phyloP scores from a whole-genome alignment of 2,113 vertebrate genomes.

The Talpa occidentalis region DNA sequence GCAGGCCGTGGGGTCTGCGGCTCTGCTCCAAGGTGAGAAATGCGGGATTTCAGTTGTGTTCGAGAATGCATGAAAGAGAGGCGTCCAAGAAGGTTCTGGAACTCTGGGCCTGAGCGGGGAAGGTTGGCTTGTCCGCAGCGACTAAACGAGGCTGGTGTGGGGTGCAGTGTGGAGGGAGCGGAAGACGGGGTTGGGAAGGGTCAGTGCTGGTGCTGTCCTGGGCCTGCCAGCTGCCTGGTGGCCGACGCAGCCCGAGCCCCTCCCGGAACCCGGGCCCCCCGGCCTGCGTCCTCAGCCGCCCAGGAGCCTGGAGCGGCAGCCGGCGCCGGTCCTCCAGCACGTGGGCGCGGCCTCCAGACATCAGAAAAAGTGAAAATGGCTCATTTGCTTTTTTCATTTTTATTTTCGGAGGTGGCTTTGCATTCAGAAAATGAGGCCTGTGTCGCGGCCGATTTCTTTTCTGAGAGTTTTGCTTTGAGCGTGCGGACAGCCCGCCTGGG shows the following conservation, averaged over 20 bases:
- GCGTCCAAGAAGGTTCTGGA: background rate
- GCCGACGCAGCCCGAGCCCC: background rate
- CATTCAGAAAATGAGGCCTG: background rate
- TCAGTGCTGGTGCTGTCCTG: rapidly evolving
- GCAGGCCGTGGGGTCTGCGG: rapidly evolving
- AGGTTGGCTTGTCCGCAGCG: background rate
- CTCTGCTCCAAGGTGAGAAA: background rate
- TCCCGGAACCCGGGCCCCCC: rapidly evolving
- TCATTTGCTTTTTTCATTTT: constrained; percentile 48
- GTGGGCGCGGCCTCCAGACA: background rate
- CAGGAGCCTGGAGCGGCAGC: no score
- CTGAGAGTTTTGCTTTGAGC: background rate
- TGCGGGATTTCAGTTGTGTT: rapidly evolving
- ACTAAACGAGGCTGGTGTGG: background rate
- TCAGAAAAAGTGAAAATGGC: constrained; percentile 58
- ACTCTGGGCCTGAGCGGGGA: background rate
- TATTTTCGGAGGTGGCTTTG: background rate
- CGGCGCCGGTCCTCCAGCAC: rapidly evolving
- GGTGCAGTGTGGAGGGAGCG: rapidly evolving
- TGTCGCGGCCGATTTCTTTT: background rate
- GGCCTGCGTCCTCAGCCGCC: background rate
- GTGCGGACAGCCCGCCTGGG: rapidly evolving
- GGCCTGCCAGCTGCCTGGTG: background rate
- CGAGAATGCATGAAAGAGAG: background rate
- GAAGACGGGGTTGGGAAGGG: background rate